Conservation (phyloP, 2,113 vertebrate genomes). For the Mus musculus region GRCm39 chrX:82031001-82031500, state of each 20-base stretch:
- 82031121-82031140: neutral
- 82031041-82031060: neutral
- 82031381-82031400: neutral
- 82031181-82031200: neutral
- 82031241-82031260: neutral
- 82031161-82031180: too few species aligned
- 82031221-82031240: neutral
- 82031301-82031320: neutral
- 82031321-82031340: neutral
- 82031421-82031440: neutral
- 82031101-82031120: neutral
- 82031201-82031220: neutral
- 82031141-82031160: neutral
- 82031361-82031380: neutral
- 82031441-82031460: neutral
- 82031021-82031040: neutral
- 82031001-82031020: neutral
- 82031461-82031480: slow-evolving; percentile 53
- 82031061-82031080: neutral
- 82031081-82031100: neutral
- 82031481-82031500: slow-evolving; percentile 62
- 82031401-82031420: neutral
- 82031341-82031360: neutral
- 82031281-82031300: neutral
- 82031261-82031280: neutral